Evolutionary conservation across 2,797 vertebrate species (phyloP).

Genomic region (Apogon talboti): DNA sequence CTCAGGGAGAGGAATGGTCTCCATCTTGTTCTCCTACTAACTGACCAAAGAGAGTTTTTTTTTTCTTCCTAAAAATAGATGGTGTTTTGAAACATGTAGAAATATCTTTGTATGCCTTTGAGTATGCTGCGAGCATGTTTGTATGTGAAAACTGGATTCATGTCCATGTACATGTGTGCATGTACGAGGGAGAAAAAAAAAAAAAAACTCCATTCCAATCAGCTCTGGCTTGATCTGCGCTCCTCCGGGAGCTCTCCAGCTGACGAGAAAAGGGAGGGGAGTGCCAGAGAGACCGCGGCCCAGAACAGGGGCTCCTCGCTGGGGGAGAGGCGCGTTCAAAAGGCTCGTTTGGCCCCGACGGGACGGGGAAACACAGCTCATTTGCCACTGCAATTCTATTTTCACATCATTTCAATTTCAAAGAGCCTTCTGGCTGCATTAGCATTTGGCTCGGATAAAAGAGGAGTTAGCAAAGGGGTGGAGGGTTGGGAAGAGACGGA

Average conservation of each 20-base stretch:
- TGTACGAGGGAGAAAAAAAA: constrained; percentile 1
- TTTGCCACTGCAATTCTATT: constrained; percentile 82
- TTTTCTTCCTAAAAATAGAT: too few relatives aligned
- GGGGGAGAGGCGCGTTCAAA: constrained; percentile 72
- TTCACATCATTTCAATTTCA: constrained; percentile 87
- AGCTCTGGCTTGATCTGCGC: constrained; percentile 53
- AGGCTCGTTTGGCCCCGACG: constrained; percentile 61
- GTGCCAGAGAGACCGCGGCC: constrained; percentile 48
- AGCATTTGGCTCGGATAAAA: constrained; percentile 76
- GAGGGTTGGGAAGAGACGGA: constrained; percentile 39
- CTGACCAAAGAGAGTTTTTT: too few relatives aligned
- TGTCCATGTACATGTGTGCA: neutral
- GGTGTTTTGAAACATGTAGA: neutral
- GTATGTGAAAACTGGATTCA: constrained; percentile 20
- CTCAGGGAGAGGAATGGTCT: too few relatives aligned
- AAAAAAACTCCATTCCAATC: constrained; percentile 43
- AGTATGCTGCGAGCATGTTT: neutral
- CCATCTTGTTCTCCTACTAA: too few relatives aligned
- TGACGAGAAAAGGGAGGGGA: constrained; percentile 55
- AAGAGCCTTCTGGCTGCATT: constrained; percentile 79
- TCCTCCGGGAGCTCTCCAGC: constrained; percentile 48
- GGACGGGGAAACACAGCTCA: constrained; percentile 79
- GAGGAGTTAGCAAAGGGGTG: constrained; percentile 55
- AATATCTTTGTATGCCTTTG: neutral
- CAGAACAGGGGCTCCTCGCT: constrained; percentile 61